These are phyloP conservation scores for Trissolcus brochymenae DNA, from an alignment of 2,888 invertebrate species.

Conservation along the genomic window DNA sequence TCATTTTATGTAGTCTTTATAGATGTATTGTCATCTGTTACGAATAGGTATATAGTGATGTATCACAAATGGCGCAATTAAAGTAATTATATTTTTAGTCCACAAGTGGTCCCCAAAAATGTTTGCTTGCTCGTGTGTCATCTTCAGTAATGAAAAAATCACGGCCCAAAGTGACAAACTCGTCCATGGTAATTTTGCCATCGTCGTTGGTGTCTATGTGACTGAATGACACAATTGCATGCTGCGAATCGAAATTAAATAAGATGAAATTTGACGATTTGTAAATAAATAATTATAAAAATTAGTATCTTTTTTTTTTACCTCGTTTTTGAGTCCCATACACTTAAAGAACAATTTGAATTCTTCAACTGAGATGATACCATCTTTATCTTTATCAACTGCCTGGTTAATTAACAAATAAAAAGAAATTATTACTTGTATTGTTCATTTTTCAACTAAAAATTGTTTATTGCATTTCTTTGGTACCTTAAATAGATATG, in stretches of 20 bases:
- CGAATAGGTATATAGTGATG: no score
- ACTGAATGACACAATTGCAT: conserved; percentile 86
- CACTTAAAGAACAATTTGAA: conserved; percentile 90
- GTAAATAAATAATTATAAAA: neutral
- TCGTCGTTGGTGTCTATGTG: conserved; percentile 84
- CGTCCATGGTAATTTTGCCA: conserved; percentile 85
- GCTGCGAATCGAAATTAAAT: conserved; percentile 63
- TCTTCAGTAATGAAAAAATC: conserved; percentile 89
- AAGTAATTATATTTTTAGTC: conserved; percentile 68
- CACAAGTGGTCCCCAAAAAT: conserved; percentile 90
- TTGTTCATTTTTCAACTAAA: neutral
- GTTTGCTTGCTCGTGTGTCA: conserved; percentile 85
- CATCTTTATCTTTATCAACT: conserved; percentile 87
- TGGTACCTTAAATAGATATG: conserved; percentile 87
- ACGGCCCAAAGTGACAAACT: conserved; percentile 88
- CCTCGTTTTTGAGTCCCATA: conserved; percentile 84
- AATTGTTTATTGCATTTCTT: neutral
- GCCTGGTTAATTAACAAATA: conserved; percentile 78
- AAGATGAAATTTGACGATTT: neutral
- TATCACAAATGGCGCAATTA: no score
- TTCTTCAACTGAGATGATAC: conserved; percentile 87
- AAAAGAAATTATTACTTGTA: neutral
- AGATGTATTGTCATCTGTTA: no score
- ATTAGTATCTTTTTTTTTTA: conserved; percentile 57
- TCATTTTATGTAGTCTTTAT: no score